phyloP scores from a whole-genome alignment of 2,113 vertebrate genomes.

The Sitta europaea region DNA sequence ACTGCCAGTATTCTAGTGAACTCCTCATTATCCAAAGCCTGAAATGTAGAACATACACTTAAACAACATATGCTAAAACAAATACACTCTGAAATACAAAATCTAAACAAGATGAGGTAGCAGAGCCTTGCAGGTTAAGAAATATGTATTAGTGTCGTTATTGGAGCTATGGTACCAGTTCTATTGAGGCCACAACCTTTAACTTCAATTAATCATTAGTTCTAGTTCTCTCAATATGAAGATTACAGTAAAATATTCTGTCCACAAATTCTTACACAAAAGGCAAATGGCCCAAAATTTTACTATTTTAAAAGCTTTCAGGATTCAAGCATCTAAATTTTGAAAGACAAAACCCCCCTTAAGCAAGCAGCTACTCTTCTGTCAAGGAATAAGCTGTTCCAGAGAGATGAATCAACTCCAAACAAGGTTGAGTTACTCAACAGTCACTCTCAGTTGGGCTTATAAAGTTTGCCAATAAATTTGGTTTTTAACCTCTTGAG shows the following conservation, averaged over 20 bases:
- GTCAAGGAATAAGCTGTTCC: neutral
- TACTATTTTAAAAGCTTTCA: neutral
- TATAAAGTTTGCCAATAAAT: neutral
- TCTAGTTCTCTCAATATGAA: neutral
- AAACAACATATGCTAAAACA: neutral
- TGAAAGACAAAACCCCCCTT: neutral
- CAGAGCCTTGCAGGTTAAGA: neutral
- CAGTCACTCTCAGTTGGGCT: neutral
- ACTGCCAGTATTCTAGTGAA: neutral
- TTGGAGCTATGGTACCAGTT: neutral
- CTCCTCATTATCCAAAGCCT: neutral
- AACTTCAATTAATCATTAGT: neutral
- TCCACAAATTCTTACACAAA: neutral
- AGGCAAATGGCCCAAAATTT: neutral
- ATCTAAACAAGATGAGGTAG: neutral
- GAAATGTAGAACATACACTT: neutral
- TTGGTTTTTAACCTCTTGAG: neutral
- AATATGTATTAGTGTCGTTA: neutral
- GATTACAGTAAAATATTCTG: neutral
- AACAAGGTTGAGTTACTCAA: neutral
- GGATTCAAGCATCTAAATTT: neutral
- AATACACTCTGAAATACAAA: neutral
- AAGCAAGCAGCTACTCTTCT: neutral
- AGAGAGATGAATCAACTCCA: neutral
- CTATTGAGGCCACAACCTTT: neutral